A percentile compares a stretch with the other conserved stretches of the same genome.
These are phyloP conservation scores for Leptogaster cylindrica DNA, from an alignment of 2,888 invertebrate species.

Conservation along the genomic window DNA sequence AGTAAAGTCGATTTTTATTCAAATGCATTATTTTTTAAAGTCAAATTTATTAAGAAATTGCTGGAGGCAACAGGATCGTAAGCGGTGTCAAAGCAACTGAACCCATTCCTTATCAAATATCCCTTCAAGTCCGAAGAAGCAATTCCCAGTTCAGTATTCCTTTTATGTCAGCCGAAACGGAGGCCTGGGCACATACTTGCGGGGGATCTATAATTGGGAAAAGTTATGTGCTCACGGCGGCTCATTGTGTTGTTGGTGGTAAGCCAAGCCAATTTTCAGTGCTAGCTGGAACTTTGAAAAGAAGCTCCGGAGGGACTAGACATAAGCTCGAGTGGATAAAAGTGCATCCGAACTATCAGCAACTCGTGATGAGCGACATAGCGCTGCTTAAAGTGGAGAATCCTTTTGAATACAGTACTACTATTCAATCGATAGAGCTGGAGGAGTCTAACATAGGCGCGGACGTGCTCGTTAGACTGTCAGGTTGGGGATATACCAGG, in stretches of 20 bases:
- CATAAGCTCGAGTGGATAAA: constrained; percentile 54
- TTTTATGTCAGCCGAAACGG: constrained; percentile 49
- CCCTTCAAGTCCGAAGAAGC: constrained; percentile 49
- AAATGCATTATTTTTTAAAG: background rate
- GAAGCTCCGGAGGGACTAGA: constrained; percentile 51
- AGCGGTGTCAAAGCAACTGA: constrained; percentile 48
- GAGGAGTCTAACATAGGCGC: constrained; percentile 54
- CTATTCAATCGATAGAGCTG: constrained; percentile 61
- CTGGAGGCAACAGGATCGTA: constrained; percentile 46
- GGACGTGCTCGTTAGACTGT: constrained; percentile 53
- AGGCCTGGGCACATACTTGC: constrained; percentile 57
- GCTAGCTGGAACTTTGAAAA: constrained; percentile 47
- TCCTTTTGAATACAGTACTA: constrained; percentile 53
- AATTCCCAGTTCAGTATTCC: background rate
- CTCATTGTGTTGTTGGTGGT: constrained; percentile 59
- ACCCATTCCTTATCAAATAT: constrained; percentile 59
- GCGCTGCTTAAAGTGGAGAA: constrained; percentile 57
- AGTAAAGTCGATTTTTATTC: background rate
- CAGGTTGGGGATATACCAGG: constrained; percentile 59
- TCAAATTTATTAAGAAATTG: background rate
- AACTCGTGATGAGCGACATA: constrained; percentile 58
- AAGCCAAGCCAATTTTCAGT: constrained; percentile 49
- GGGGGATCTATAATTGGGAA: constrained; percentile 58
- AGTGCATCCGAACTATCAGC: constrained; percentile 57
- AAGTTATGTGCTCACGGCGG: constrained; percentile 58